Base-by-base conservation (phyloP, 2,888 invertebrate genomes). In the Elgonia sp. region DNA sequence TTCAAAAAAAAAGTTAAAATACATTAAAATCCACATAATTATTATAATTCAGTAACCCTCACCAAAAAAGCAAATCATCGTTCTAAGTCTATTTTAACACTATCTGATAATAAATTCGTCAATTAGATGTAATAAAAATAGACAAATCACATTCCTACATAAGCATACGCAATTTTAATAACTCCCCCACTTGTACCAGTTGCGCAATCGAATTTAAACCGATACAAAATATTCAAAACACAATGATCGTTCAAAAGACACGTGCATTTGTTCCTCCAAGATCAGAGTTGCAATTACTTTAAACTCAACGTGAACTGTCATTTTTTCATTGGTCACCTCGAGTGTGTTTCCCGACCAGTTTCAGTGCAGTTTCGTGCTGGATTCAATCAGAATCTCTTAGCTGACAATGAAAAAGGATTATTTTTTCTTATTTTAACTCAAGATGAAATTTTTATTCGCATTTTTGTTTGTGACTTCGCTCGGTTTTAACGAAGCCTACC, bases 401-500 rank as follows among this genome's bases (percentile, higher is more conserved):
- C 29, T 29, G 29, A 29, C 29, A 29, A 29, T 29, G 29, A 29
- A 29, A 29, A 46, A 10, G 7, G 5, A 46, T 46, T 46, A n/a
- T 12, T 12, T 46, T 46, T 46, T 46, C 46, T 46, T 16, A 2
- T 46, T 14, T 46, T 16, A 46, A 14, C 46, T 46, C 60, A 60
- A 21, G 21, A 21, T 60, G 60, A 8, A 60, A 18, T 21, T 21
- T 10, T 3, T 20, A 7, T 39, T 63, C 16, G 65, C 21, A 42
- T 42, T 67, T 18, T n/a, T 67, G 39, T 55, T 77, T 10, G 18
- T 10, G 10, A 53, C 18, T 9, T 3, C 46, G 18, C 16, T 70
- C 18, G 12, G 39, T 21, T 42, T 50, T 40, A 72, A 42, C 12
- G 42, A 29, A 1, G 87, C 73, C 9, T 87, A 83, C 57, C 79